Conservation (phyloP, 2,888 invertebrate species). For the Luffia ferchaultella region DNA sequence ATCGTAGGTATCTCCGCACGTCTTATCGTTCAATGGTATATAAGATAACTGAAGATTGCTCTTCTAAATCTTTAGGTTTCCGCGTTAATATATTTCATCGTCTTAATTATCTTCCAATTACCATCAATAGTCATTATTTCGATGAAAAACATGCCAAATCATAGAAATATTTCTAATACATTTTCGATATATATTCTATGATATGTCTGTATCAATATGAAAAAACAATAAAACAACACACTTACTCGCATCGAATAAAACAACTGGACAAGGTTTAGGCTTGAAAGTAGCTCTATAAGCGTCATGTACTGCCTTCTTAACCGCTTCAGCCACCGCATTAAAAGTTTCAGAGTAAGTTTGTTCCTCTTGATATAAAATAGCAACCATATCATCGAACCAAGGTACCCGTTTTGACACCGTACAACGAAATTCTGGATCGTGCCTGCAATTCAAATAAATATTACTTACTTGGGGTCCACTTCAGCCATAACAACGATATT, state of each 20-base stretch:
- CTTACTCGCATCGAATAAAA: not conserved
- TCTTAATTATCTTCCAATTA: too few relatives aligned
- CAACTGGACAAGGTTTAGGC: constrained; percentile 28
- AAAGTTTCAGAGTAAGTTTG: constrained; percentile 28
- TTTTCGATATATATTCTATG: not conserved
- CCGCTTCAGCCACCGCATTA: not conserved
- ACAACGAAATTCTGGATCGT: constrained; percentile 70
- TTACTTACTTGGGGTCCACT: too few relatives aligned
- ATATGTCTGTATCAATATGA: not conserved
- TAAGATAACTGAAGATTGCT: too few relatives aligned
- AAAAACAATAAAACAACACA: not conserved
- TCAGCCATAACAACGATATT: too few relatives aligned
- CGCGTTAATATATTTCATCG: too few relatives aligned
- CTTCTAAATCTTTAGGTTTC: too few relatives aligned
- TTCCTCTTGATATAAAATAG: constrained; percentile 69
- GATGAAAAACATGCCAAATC: not conserved
- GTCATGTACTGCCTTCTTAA: constrained; percentile 17
- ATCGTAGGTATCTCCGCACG: too few relatives aligned
- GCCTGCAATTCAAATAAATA: too few relatives aligned
- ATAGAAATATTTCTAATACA: not conserved
- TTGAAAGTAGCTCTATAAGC: constrained; percentile 11
- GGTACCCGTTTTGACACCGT: constrained; percentile 72
- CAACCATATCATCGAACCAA: constrained; percentile 70
- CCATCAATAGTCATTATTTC: too few relatives aligned
- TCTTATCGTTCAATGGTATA: too few relatives aligned